Evolutionary conservation across 2,888 invertebrate species (phyloP).

Genomic region (Drosophila tripunctata): DNA sequence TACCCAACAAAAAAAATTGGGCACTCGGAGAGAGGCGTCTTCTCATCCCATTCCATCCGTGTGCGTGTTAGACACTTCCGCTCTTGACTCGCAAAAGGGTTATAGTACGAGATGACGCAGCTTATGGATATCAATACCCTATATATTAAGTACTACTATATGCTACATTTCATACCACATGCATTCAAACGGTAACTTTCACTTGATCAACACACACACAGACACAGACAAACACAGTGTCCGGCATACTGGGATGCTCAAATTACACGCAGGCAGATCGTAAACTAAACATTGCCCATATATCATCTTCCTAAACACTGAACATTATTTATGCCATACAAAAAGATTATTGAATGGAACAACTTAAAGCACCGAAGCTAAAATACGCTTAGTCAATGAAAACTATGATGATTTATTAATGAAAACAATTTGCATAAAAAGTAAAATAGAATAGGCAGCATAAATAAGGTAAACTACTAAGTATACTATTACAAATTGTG

Average conservation of each 20-base stretch:
- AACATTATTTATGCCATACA: constrained; percentile 44
- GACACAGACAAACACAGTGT: not conserved
- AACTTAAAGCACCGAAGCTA: not conserved
- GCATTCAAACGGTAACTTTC: constrained; percentile 51
- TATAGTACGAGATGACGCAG: constrained; percentile 65
- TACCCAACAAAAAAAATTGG: constrained; percentile 10
- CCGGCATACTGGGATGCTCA: constrained; percentile 54
- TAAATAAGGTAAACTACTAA: not conserved
- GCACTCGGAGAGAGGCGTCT: constrained; percentile 21
- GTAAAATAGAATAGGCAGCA: not conserved
- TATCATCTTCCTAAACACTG: constrained; percentile 58
- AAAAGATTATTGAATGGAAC: not conserved
- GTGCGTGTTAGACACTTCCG: constrained; percentile 49
- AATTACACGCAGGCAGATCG: constrained; percentile 58
- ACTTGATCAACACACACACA: constrained; percentile 30
- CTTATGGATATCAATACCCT: constrained; percentile 39
- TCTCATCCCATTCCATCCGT: no score
- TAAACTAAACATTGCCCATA: constrained; percentile 61
- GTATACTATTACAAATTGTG: no score
- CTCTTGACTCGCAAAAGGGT: constrained; percentile 49
- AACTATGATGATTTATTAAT: not conserved
- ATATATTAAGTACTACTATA: constrained; percentile 1
- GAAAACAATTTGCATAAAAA: not conserved
- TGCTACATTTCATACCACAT: not conserved
- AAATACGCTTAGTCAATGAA: constrained; percentile 24